Base-by-base conservation (phyloP, 2,113 vertebrate genomes). In the Siphamia tubifer region DNA sequence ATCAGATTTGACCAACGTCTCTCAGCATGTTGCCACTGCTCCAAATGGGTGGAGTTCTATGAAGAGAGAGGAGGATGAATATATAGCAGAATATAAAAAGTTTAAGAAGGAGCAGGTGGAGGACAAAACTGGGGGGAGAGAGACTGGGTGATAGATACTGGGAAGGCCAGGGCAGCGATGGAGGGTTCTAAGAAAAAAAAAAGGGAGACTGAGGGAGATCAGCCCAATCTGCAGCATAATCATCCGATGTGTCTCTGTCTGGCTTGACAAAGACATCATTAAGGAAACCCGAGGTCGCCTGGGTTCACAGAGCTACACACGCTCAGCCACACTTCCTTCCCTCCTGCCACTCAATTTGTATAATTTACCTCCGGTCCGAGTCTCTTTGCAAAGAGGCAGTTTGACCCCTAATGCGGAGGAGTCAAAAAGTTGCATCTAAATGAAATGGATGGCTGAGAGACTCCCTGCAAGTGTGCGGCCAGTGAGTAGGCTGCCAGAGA, bases 261-360 rank as follows among this genome's bases (percentile, higher is more conserved):
- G 72, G 83, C 81, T 82, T n/a, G 49, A 72, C 72, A 54, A 74
- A 84, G 84, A 72, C 82, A 88, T 91, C 79, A 88, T 91, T 91
- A 91, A 82, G 77, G 58, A 83, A 84, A 73, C 76, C 77, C 8
- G 45, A 57, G 87, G 85, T 90, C 48, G 48, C 31, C 20, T 32
- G 61, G 74, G 90, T 86, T 88, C 86, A 81, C 4, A 0, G 68
- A 76, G 64, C 58, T 24, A 23, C 63, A 2, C 56, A 65, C 60
- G 17, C 64, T 81, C 61, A 13, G 68, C 77, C 47, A 6, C 23
- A 4, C 77, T 66, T 34, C 79, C 63, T 53, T 76, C 36, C 81
- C 68, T 81, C 79, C 82, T 53, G 79, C 82, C 86, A 80, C 82
- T 91, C 81, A 85, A 87, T 91, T 87, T 88, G 81, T 87, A 72